Percentiles rank a stretch among this genome's conserved stretches.
Evolutionary conservation across 2,888 invertebrate genomes (phyloP).

Genomic region (Ectemnius continuus): DNA sequence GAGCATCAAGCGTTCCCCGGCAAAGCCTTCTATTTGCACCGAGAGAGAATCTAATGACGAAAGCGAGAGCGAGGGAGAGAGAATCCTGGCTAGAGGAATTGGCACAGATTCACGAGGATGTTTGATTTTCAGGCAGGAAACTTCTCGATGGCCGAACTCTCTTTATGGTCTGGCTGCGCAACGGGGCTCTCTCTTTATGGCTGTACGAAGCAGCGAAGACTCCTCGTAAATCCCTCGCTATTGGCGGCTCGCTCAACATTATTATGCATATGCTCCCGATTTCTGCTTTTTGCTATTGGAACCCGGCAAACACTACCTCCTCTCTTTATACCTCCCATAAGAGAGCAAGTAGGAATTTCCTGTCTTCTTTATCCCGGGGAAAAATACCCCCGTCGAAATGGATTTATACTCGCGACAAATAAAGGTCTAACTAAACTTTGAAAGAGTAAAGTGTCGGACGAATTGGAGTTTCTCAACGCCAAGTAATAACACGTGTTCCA

Average conservation of each 20-base stretch:
- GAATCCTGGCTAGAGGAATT: background rate
- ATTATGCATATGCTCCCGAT: conserved; percentile 28
- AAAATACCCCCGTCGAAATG: no score
- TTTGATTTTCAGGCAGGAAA: background rate
- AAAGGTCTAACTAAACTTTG: no score
- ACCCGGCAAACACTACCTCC: background rate
- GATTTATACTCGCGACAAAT: no score
- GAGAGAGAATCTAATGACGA: background rate
- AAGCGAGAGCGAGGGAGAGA: background rate
- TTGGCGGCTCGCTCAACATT: conserved; percentile 23
- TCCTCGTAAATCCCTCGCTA: conserved; percentile 41
- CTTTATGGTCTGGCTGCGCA: conserved; percentile 14
- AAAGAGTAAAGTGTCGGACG: no score
- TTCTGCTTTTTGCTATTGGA: background rate
- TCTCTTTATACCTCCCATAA: no score
- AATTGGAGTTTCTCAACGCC: no score
- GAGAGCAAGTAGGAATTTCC: no score
- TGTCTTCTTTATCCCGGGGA: no score
- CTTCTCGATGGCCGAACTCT: background rate
- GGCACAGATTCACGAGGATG: background rate
- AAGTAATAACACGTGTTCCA: no score
- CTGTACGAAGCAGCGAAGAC: background rate
- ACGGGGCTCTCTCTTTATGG: conserved; percentile 28
- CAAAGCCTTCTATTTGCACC: no score
- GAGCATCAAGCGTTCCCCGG: no score